phyloP scores from a whole-genome alignment of 2,113 vertebrate genomes.

The Astatoreochromis straeleni region DNA sequence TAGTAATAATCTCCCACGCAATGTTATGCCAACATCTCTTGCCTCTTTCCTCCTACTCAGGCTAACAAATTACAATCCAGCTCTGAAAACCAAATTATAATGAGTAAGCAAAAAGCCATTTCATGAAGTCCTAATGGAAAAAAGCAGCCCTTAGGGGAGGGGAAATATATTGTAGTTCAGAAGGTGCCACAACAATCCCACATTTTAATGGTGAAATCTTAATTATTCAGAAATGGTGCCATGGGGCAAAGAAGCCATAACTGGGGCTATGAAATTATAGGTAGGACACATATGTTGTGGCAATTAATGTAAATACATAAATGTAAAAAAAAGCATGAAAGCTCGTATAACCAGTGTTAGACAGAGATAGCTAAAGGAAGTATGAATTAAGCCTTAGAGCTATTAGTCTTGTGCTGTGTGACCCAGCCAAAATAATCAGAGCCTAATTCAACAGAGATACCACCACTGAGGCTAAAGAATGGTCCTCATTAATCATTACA shows the following conservation, averaged over 20 bases:
- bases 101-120: constrained; percentile 44
- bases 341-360: not conserved
- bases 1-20: not conserved
- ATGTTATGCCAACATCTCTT: not conserved
- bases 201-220: constrained; percentile 40
- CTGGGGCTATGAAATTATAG: constrained; percentile 2
- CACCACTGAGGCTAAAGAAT: constrained; percentile 35
- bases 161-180: constrained; percentile 24
- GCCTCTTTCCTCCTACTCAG: not conserved
- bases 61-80: constrained; percentile 25
- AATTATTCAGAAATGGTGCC: constrained; percentile 36
- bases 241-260: not conserved
- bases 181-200: constrained; percentile 2
- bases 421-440: constrained; percentile 58
- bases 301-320: constrained; percentile 5
- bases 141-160: constrained; percentile 20
- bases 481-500: constrained; percentile 55
- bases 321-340: not conserved
- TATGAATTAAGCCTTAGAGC: constrained; percentile 42
- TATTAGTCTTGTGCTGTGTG: constrained; percentile 48
- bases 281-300: not conserved
- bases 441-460: constrained; percentile 61
- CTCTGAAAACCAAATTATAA: constrained; percentile 39
- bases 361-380: constrained; percentile 5
- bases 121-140: constrained; percentile 39